These are phyloP conservation scores for Copsychus sechellarum DNA, from an alignment of 2,113 vertebrate species.

Conservation along the genomic window DNA sequence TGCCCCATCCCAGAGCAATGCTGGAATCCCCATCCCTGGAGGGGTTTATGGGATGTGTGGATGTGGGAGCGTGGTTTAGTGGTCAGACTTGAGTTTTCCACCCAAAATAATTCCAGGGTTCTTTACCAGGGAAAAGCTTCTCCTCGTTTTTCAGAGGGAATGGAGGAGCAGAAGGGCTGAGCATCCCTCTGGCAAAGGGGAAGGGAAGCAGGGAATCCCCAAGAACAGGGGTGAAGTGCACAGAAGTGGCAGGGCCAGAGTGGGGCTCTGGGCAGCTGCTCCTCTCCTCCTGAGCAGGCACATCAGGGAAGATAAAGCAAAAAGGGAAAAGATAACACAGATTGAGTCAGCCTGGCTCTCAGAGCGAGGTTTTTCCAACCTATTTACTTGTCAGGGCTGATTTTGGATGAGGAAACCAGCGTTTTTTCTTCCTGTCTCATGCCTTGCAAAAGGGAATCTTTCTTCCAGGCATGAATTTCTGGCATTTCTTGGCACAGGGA, in stretches of 20 bases:
- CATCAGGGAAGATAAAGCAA: background rate
- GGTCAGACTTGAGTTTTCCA: background rate
- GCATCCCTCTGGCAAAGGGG: background rate
- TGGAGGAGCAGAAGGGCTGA: background rate
- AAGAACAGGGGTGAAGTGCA: background rate
- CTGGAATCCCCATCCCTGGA: background rate
- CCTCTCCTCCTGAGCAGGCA: background rate
- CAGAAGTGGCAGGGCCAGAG: background rate
- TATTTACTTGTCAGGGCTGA: background rate
- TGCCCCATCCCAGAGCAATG: background rate
- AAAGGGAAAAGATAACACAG: background rate
- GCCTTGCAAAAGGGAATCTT: background rate
- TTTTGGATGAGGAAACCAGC: background rate
- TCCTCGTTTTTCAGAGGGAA: background rate
- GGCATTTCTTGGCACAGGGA: rapidly evolving
- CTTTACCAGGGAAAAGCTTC: background rate
- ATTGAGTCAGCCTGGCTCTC: background rate
- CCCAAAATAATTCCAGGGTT: background rate
- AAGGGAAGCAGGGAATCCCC: background rate
- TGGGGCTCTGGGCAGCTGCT: background rate
- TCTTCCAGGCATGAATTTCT: background rate
- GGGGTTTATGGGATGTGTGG: background rate
- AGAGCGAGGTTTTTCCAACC: background rate
- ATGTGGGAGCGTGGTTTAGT: background rate
- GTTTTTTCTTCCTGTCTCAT: background rate